Conservation (phyloP, 2,113 vertebrate species). For the Apeltes quadracus region DNA sequence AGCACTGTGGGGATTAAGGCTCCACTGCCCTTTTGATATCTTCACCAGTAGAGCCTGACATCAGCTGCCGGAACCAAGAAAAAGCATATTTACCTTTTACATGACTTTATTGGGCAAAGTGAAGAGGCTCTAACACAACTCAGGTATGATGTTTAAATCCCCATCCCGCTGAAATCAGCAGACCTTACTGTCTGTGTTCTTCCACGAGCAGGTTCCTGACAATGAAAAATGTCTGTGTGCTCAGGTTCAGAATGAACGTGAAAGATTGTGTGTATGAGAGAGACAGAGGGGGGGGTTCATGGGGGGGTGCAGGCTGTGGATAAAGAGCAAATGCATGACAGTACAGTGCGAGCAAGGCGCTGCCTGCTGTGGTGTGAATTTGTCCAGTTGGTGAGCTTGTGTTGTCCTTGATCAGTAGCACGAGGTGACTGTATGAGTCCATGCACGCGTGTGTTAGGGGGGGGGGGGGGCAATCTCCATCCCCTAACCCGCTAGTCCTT, state of each 20-base stretch:
- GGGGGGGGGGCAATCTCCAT: constrained; percentile 22
- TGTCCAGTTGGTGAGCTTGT: constrained; percentile 51
- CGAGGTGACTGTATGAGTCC: constrained; percentile 59
- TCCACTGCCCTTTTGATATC: constrained; percentile 47
- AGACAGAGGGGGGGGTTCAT: neutral
- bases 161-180: constrained; percentile 82
- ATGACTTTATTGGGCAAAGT: constrained; percentile 59
- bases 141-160: constrained; percentile 73
- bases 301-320: constrained; percentile 14
- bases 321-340: constrained; percentile 39
- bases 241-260: constrained; percentile 51
- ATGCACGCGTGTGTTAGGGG: constrained; percentile 53
- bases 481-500: constrained; percentile 72
- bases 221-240: constrained; percentile 81
- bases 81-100: constrained; percentile 65
- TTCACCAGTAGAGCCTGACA: constrained; percentile 43
- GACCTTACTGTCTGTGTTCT: constrained; percentile 67
- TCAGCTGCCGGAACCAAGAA: constrained; percentile 49
- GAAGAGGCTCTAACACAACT: constrained; percentile 48
- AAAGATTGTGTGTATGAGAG: neutral
- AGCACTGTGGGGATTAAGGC: constrained; percentile 46
- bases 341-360: constrained; percentile 19
- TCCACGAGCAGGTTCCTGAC: constrained; percentile 77
- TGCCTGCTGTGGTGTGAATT: constrained; percentile 37
- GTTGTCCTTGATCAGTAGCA: constrained; percentile 65